Evolutionary conservation across 2,113 vertebrate species (phyloP), one percentile per base, ranked within the genome.

Genomic region (Heterocephalus glaber): DNA sequence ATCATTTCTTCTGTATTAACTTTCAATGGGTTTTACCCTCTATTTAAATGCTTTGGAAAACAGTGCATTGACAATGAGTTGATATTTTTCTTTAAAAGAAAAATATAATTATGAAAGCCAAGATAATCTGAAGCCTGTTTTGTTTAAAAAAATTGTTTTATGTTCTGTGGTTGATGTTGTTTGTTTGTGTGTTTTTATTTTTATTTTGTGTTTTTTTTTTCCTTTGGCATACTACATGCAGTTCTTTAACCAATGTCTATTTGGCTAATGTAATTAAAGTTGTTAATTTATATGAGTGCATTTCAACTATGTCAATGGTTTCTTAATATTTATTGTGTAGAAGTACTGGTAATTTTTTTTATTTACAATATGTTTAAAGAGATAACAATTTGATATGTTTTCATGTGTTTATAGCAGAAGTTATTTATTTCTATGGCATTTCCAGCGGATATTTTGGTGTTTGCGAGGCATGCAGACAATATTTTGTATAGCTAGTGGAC

Each of bases 261-360:
- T 99, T 20, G 97, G 98, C 98, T 99, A 98, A 98, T 99, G 98
- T 99, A 99, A 99, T 99, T 99, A 99, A 99, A 99, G 98, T 98
- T 99, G 98, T 99, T 99, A 99, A 99, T 99, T 99, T 99, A 99
- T 99, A 98, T 98, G 98, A 98, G 98, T 99, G 98, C 98, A 99
- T 99, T 99, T 99, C 98, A 99, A 98, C 98, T 98, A 99, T 98
- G 99, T 99, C 98, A 98, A 99, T 99, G 98, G 98, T 99, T 99
- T 99, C 98, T 99, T 99, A 99, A 99, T 99, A 99, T 99, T 99
- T 99, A 99, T 99, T 99, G 98, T 99, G 98, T 99, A 99, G 98
- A 99, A 99, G 98, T 98, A 99, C 98, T 98, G 98, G 98, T 99
- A 98, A 98, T 99, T 99, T 99, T 98, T 49, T 99, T 99, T 98